Conservation (phyloP, 2,888 invertebrate genomes). For the Eilema sororculum region DNA sequence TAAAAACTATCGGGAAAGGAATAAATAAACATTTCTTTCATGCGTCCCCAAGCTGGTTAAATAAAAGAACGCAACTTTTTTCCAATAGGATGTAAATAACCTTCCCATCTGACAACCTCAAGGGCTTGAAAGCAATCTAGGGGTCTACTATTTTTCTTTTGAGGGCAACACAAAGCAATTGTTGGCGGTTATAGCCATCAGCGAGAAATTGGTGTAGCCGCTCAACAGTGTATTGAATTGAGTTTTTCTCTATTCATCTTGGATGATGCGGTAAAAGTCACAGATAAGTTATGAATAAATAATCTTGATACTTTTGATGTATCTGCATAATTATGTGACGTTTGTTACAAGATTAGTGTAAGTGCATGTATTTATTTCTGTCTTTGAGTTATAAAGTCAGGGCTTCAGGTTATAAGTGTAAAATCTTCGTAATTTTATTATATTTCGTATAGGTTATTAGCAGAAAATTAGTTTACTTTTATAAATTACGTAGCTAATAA, state of each 20-base stretch:
- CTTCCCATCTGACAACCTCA: constrained; percentile 71
- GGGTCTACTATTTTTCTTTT: constrained; percentile 74
- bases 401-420: not conserved
- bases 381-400: not conserved
- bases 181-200: constrained; percentile 74
- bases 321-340: not conserved
- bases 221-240: constrained; percentile 8
- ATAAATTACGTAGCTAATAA: not conserved
- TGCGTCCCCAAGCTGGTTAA: constrained; percentile 55
- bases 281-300: not conserved
- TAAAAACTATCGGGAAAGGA: constrained; percentile 54
- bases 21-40: constrained; percentile 57
- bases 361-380: too few species aligned
- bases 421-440: not conserved
- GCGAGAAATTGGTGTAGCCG: constrained; percentile 60
- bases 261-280: not conserved
- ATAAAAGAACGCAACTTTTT: constrained; percentile 65
- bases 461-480: not conserved
- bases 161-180: constrained; percentile 77
- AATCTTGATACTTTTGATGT: not conserved
- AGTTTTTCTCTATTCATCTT: constrained; percentile 5
- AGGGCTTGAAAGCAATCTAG: constrained; percentile 78
- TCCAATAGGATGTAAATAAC: constrained; percentile 75
- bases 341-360: too few species aligned
- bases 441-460: too few species aligned